A percentile compares a stretch with the other conserved stretches of the same genome.
Evolutionary conservation across 1,140 invertebrate species (phyloP).

Genomic region (Pogonomyrmex barbatus): DNA sequence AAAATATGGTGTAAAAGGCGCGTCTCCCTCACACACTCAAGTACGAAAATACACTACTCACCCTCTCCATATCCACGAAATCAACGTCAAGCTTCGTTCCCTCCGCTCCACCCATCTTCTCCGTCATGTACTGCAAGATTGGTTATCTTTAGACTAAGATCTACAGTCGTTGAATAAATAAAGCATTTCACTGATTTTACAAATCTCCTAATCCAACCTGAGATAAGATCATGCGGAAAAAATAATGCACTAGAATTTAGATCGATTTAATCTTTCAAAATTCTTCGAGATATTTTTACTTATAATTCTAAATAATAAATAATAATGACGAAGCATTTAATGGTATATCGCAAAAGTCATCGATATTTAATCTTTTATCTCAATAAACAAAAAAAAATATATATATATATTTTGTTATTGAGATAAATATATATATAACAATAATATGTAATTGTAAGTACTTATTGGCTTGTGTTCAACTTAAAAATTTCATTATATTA

Average conservation of each 20-base stretch:
- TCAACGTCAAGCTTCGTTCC: conserved; percentile 99
- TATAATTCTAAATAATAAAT: too few species aligned
- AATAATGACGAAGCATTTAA: neutral
- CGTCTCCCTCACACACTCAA: neutral
- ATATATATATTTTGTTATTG: too few species aligned
- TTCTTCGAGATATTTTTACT: neutral
- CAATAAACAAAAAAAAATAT: too few species aligned
- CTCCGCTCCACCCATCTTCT: conserved; percentile 99
- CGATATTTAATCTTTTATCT: neutral
- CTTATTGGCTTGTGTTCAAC: neutral
- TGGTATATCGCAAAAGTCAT: neutral
- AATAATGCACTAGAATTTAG: neutral
- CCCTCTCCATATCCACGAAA: conserved; percentile 99
- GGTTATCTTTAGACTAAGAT: conserved; percentile 33
- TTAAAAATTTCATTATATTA: neutral
- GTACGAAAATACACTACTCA: conserved; percentile 85
- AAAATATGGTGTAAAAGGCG: neutral
- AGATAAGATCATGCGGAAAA: neutral
- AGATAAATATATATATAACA: too few species aligned
- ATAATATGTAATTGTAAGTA: neutral
- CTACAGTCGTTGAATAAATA: neutral
- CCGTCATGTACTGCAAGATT: conserved; percentile 97
- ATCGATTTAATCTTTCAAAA: neutral
- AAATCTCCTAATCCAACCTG: neutral
- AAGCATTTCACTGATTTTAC: neutral